A percentile compares a stretch with the other conserved stretches of the same genome.
These are phyloP conservation scores for Hucho hucho DNA, from an alignment of 2,113 vertebrate species.

Conservation along the genomic window DNA sequence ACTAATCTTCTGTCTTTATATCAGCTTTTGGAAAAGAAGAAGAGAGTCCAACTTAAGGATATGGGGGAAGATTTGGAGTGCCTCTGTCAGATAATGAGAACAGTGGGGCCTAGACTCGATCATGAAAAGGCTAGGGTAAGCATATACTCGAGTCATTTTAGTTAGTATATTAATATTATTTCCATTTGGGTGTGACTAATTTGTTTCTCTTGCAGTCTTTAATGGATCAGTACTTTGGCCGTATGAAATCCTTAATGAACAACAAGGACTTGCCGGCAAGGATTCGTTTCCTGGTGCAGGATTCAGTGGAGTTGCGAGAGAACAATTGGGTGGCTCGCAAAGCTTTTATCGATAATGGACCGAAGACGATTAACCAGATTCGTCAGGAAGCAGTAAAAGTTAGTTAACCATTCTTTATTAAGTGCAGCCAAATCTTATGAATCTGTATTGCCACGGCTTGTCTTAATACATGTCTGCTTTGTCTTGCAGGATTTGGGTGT, in stretches of 20 bases:
- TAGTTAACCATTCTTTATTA: conserved; percentile 39
- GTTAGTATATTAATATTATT: not conserved
- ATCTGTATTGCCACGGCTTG: too few species aligned
- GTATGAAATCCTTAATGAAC: conserved; percentile 99
- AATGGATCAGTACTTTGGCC: conserved; percentile 99
- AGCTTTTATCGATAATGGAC: conserved; percentile 99
- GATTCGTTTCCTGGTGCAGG: conserved; percentile 99
- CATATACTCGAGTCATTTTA: not conserved
- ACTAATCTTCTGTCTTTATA: not conserved
- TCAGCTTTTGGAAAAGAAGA: conserved; percentile 99
- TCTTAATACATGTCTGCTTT: not conserved
- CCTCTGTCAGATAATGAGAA: conserved; percentile 99
- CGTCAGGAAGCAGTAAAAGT: conserved; percentile 99
- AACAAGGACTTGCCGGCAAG: conserved; percentile 99
- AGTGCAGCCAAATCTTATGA: not conserved
- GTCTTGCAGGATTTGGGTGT: conserved; percentile 91
- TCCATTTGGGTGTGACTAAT: not conserved
- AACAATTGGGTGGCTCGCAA: conserved; percentile 99
- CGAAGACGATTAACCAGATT: conserved; percentile 99
- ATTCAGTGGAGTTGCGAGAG: conserved; percentile 98
- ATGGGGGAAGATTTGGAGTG: conserved; percentile 99
- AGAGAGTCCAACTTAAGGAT: conserved; percentile 99
- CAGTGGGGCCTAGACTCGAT: conserved; percentile 99
- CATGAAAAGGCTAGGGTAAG: conserved; percentile 97
- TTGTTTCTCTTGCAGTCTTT: conserved; percentile 82